Conservation (phyloP, 1,140 invertebrate species). For the Cylas formicarius region DNA sequence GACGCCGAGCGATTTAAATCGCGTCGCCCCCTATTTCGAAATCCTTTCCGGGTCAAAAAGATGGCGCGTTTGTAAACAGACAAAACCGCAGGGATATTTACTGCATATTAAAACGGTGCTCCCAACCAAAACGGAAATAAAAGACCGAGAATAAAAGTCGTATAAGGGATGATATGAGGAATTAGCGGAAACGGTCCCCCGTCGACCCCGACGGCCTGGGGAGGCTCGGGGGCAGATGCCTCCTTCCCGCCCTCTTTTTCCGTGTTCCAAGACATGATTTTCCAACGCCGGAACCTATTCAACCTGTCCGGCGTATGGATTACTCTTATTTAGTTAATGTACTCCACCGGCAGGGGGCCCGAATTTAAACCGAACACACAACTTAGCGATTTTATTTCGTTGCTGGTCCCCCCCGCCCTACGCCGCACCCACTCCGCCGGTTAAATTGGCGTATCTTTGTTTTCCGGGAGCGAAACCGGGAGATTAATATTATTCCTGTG, state of each 20-base stretch:
- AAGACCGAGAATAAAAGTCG: conserved; percentile 21
- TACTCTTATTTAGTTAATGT: conserved; percentile 22
- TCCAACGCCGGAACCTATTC: conserved; percentile 17
- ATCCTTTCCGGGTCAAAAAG: too few species aligned
- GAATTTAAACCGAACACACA: conserved; percentile 19
- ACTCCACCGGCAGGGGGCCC: conserved; percentile 13
- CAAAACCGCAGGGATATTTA: too few species aligned
- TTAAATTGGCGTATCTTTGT: too few species aligned
- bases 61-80: too few species aligned
- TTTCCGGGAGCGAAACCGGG: too few species aligned
- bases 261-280: conserved; percentile 17
- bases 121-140: conserved; percentile 20
- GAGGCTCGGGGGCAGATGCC: conserved; percentile 8
- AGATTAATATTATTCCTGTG: too few species aligned
- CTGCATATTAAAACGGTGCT: conserved; percentile 23
- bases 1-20: too few species aligned
- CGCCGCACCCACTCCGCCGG: too few species aligned
- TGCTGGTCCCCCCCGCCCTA: too few species aligned
- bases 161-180: conserved; percentile 23
- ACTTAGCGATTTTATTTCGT: conserved; percentile 20
- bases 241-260: conserved; percentile 9
- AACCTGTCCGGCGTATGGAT: conserved; percentile 22
- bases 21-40: too few species aligned
- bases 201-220: conserved; percentile 1
- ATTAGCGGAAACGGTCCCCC: conserved; percentile 23